Conservation (phyloP, 2,797 vertebrate species). For the Staurois parvus region DNA sequence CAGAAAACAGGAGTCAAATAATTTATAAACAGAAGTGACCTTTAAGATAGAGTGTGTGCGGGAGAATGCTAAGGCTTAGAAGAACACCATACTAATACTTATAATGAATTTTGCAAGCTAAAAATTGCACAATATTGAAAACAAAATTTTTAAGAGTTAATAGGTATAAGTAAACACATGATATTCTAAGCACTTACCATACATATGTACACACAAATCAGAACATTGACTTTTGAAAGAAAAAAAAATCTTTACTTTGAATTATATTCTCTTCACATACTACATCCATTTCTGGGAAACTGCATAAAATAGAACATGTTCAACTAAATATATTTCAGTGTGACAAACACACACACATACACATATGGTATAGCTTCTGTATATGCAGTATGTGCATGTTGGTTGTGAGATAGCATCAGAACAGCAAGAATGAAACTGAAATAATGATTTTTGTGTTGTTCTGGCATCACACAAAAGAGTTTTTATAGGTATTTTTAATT, state of each 20-base stretch:
- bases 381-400: not conserved
- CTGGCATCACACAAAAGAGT: constrained; percentile 28
- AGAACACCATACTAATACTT: no score
- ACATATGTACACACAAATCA: no score
- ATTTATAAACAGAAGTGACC: constrained; percentile 1
- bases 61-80: no score
- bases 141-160: not conserved
- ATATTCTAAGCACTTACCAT: not conserved
- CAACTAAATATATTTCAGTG: not conserved
- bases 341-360: not conserved
- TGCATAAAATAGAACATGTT: no score
- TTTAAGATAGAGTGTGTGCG: not conserved
- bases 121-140: not conserved
- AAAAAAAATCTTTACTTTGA: not conserved
- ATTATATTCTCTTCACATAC: no score
- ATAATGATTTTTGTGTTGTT: constrained; percentile 23
- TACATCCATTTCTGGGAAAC: no score
- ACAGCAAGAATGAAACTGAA: not conserved
- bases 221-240: not conserved
- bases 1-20: constrained; percentile 21
- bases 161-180: not conserved
- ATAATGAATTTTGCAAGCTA: not conserved
- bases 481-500: constrained; percentile 44
- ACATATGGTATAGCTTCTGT: not conserved
- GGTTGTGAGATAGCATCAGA: no score